phyloP scores from a whole-genome alignment of 2,113 vertebrate genomes.

The Leucoraja erinaceus region DNA sequence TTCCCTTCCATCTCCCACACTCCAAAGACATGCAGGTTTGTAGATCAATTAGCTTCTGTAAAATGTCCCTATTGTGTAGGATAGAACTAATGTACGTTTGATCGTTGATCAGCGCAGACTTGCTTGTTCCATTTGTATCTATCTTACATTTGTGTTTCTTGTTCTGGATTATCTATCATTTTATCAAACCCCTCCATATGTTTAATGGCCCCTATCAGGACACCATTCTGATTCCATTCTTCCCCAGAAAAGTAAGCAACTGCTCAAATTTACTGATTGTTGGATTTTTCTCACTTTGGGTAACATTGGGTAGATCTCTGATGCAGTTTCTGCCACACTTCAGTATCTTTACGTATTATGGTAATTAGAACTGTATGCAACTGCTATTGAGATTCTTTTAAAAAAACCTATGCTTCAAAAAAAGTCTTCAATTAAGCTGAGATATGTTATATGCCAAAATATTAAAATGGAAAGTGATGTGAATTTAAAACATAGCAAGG shows the following conservation, averaged over 20 bases:
- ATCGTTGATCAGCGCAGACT: no score
- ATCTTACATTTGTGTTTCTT: background rate
- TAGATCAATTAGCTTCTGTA: no score
- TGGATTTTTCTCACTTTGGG: background rate
- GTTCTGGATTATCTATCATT: background rate
- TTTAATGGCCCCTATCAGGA: background rate
- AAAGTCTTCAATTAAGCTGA: background rate
- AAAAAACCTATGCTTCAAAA: background rate
- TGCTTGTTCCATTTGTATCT: background rate
- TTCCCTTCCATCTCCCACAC: no score
- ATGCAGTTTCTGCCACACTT: background rate
- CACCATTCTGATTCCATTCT: background rate
- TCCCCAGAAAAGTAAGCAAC: background rate
- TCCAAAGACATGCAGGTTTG: no score
- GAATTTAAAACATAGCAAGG: background rate
- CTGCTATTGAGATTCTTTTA: background rate
- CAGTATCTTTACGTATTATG: background rate
- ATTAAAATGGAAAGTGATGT: background rate
- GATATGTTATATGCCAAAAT: background rate
- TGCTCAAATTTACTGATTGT: background rate
- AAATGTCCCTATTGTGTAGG: no score
- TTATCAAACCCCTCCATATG: background rate
- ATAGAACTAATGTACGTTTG: no score
- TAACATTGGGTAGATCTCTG: background rate
- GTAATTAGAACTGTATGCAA: background rate